A percentile compares a stretch with the other conserved stretches of the same genome.
Conservation (phyloP, 30 jellyfish, hydroid and myxozoan species). For the Calvadosia cruxmelitensis region DNA sequence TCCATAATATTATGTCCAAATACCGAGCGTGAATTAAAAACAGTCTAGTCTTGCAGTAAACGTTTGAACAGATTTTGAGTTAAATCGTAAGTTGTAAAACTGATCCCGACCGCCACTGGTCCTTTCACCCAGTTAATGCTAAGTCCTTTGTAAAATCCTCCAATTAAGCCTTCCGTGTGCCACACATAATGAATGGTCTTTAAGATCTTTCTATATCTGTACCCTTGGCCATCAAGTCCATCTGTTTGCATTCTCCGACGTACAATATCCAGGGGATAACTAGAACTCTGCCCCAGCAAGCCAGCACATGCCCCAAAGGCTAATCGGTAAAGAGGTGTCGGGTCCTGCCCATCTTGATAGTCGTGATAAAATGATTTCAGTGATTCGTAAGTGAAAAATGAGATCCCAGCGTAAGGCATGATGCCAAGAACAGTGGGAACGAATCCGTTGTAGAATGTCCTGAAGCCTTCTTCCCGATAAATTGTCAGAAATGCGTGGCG, state of each 20-base stretch:
- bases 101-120: constrained; percentile 90
- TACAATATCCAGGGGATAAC: constrained; percentile 91
- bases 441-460: constrained; percentile 77
- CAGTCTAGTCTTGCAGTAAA: constrained; percentile 5
- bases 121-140: constrained; percentile 88
- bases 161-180: constrained; percentile 50
- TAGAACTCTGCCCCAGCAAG: constrained; percentile 61
- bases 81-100: constrained; percentile 74
- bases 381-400: constrained; percentile 83
- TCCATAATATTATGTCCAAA: too few species aligned
- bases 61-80: constrained; percentile 16
- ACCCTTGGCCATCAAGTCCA: constrained; percentile 82
- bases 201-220: constrained; percentile 35
- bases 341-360: constrained; percentile 26
- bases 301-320: constrained; percentile 94
- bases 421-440: constrained; percentile 79
- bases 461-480: constrained; percentile 67
- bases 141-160: constrained; percentile 79
- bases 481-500: constrained; percentile 51
- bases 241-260: constrained; percentile 97
- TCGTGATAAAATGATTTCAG: constrained; percentile 49
- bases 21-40: background rate
- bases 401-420: constrained; percentile 95
- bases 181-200: constrained; percentile 24
- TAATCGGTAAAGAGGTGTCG: constrained; percentile 42